Evolutionary conservation across 1,140 invertebrate genomes (phyloP).

Genomic region (Amphibalanus amphitrite): DNA sequence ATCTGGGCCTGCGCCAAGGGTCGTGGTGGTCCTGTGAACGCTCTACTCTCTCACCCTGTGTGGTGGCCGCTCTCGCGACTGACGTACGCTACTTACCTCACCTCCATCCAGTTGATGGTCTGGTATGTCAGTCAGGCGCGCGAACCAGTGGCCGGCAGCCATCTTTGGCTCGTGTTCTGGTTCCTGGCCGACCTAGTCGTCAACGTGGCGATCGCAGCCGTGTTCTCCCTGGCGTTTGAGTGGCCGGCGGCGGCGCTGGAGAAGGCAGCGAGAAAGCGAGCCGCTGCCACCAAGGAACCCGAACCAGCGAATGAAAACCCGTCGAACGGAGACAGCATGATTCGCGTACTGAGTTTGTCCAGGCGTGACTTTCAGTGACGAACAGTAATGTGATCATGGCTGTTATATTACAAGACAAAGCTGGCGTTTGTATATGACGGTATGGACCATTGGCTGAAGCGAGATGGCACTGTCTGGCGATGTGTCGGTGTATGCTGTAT

Average conservation of each 20-base stretch:
- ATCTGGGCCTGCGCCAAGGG: constrained; percentile 73
- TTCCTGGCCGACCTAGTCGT: not conserved
- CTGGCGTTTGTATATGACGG: no score
- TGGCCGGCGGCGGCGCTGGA: not conserved
- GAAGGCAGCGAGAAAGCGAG: not conserved
- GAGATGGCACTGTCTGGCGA: no score
- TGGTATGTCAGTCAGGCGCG: not conserved
- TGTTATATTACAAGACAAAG: no score
- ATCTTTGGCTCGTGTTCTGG: not conserved
- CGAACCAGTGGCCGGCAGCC: not conserved
- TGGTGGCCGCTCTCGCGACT: constrained; percentile 8
- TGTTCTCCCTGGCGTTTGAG: not conserved
- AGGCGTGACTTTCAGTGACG: not conserved
- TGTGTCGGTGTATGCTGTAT: no score
- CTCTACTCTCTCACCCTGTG: constrained; percentile 4
- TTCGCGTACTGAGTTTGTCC: not conserved
- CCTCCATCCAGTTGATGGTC: not conserved
- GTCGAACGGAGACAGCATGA: no score
- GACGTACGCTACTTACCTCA: constrained; percentile 7
- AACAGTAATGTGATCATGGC: no score
- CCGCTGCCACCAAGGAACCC: no score
- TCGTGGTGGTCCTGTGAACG: constrained; percentile 44
- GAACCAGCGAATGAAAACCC: not conserved
- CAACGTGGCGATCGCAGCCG: not conserved
- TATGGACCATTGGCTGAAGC: no score